These are phyloP conservation scores for Circaetus gallicus DNA, from an alignment of 2,113 vertebrate species.

Conservation along the genomic window DNA sequence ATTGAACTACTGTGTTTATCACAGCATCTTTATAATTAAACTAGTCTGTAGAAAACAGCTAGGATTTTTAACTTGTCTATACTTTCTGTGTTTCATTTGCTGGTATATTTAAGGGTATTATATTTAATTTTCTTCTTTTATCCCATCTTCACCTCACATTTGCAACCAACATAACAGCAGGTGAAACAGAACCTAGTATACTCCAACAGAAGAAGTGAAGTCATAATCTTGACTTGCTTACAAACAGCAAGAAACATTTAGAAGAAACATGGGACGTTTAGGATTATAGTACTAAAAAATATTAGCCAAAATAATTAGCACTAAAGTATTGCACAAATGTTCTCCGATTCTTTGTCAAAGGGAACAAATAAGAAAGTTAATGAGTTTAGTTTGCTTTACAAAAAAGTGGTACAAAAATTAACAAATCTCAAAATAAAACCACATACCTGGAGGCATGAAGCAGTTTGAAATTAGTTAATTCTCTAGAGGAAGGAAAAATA, in stretches of 20 bases:
- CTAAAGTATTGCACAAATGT: neutral
- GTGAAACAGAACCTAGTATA: neutral
- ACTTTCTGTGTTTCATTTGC: neutral
- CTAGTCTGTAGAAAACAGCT: neutral
- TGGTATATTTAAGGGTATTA: neutral
- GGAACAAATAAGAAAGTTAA: neutral
- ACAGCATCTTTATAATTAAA: neutral
- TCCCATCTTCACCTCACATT: neutral
- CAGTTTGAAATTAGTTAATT: neutral
- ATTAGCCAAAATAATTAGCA: neutral
- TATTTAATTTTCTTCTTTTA: neutral
- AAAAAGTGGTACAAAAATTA: neutral
- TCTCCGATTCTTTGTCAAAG: neutral
- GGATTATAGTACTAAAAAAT: neutral
- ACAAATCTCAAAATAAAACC: neutral
- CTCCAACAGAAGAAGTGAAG: neutral
- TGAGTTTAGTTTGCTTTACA: neutral
- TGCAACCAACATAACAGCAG: neutral
- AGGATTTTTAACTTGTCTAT: neutral
- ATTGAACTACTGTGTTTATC: neutral
- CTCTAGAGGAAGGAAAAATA: neutral
- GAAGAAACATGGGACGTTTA: neutral
- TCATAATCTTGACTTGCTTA: neutral
- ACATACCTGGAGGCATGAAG: neutral
- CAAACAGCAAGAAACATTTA: neutral